phyloP scores from a whole-genome alignment of 2,113 vertebrate genomes.

The Mormyrus iriodes region DNA sequence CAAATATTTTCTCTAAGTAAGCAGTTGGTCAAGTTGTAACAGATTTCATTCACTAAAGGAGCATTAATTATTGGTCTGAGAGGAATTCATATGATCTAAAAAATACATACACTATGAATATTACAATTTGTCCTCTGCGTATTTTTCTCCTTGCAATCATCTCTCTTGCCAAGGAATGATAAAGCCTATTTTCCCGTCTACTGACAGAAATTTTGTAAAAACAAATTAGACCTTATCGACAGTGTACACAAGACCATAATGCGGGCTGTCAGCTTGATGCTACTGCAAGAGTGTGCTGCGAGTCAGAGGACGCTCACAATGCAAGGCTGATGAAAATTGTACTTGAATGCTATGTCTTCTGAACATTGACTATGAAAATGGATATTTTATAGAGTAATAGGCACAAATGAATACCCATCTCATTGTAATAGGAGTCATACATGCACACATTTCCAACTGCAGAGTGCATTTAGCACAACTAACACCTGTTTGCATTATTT shows the following conservation, averaged over 20 bases:
- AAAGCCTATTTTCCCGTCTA: conserved; percentile 22
- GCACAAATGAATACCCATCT: conserved; percentile 37
- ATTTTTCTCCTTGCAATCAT: not conserved
- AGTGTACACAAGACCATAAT: conserved; percentile 50
- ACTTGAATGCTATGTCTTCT: conserved; percentile 47
- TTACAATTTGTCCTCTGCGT: not conserved
- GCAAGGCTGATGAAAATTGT: conserved; percentile 53
- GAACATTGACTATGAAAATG: conserved; percentile 43
- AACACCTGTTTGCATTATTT: not conserved
- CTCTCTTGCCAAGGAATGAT: not conserved
- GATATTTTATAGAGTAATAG: conserved; percentile 27
- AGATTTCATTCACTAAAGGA: not conserved
- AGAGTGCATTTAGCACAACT: not conserved
- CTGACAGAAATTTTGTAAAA: conserved; percentile 24
- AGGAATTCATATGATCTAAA: not conserved
- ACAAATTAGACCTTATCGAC: conserved; percentile 38
- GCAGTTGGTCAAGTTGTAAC: not conserved
- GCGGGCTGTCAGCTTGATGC: conserved; percentile 44
- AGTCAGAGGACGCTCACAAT: conserved; percentile 37
- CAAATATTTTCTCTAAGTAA: not conserved
- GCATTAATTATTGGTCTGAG: not conserved
- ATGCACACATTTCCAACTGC: not conserved
- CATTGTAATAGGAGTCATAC: not conserved
- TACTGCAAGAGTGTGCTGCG: conserved; percentile 34
- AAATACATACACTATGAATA: not conserved